Percentiles rank a stretch among this genome's conserved stretches.
Evolutionary conservation across 2,113 vertebrate genomes (phyloP).

Genomic region (Rhizomys pruinosus): DNA sequence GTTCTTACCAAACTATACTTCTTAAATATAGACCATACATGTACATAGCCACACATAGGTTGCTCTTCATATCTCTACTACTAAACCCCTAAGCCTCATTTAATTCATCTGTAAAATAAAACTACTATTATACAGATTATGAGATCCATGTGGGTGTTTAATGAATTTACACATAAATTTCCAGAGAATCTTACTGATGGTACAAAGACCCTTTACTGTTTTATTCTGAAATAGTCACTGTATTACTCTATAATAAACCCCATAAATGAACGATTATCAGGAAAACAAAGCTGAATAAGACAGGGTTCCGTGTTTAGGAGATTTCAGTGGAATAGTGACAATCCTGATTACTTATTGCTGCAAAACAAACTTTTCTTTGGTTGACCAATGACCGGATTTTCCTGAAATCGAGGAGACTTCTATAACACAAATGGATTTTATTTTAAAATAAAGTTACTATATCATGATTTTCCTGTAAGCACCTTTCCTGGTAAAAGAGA

Average conservation of each 20-base stretch:
- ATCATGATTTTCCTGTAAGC: neutral
- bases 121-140: neutral
- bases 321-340: neutral
- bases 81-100: neutral
- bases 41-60: neutral
- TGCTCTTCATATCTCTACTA: neutral
- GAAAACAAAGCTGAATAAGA: neutral
- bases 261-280: neutral
- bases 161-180: neutral
- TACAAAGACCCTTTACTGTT: neutral
- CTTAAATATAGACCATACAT: neutral
- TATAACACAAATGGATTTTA: neutral
- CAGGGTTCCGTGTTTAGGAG: neutral
- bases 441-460: neutral
- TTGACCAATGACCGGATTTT: neutral
- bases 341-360: neutral
- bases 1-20: accelerated
- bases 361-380: neutral
- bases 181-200: neutral
- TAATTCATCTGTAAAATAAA: neutral
- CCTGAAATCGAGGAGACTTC: neutral
- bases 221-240: neutral
- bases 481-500: neutral
- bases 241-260: neutral
- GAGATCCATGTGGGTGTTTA: neutral